Percentiles rank a stretch among this genome's conserved stretches.
These are phyloP conservation scores for Dugesia japonica DNA, from an alignment of 2,888 invertebrate species.

Conservation along the genomic window DNA sequence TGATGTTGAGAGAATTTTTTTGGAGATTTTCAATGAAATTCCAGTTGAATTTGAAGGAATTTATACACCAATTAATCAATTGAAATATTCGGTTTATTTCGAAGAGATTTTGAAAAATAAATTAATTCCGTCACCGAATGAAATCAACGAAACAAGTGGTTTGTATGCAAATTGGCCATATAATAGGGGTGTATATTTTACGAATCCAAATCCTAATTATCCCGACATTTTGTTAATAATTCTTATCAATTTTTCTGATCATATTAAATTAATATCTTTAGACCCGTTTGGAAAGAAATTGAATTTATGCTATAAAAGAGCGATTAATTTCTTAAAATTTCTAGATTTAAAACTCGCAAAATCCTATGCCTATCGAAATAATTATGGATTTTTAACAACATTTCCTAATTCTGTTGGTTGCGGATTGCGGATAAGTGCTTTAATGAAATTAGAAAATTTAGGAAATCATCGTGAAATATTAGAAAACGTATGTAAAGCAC, in stretches of 20 bases:
- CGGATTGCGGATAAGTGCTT: neutral
- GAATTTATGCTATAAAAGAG: neutral
- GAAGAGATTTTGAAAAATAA: neutral
- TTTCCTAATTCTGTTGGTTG: neutral
- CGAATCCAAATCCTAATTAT: neutral
- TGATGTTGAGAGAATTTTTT: neutral
- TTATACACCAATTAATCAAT: neutral
- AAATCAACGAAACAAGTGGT: neutral
- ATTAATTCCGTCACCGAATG: neutral
- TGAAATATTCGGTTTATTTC: neutral
- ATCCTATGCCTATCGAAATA: neutral
- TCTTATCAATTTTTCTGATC: constrained; percentile 4
- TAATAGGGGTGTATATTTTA: neutral
- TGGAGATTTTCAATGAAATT: neutral
- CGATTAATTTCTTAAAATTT: neutral
- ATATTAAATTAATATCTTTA: neutral
- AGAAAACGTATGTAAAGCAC: neutral
- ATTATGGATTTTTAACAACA: neutral
- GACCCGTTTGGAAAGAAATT: neutral
- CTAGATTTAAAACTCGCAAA: neutral
- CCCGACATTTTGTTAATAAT: neutral
- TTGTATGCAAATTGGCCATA: neutral
- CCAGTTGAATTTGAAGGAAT: neutral
- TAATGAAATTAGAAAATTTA: neutral
- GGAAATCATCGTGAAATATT: neutral